Evolutionary conservation across 1,140 invertebrate genomes (phyloP).

Genomic region (Brachionus plicatilis): DNA sequence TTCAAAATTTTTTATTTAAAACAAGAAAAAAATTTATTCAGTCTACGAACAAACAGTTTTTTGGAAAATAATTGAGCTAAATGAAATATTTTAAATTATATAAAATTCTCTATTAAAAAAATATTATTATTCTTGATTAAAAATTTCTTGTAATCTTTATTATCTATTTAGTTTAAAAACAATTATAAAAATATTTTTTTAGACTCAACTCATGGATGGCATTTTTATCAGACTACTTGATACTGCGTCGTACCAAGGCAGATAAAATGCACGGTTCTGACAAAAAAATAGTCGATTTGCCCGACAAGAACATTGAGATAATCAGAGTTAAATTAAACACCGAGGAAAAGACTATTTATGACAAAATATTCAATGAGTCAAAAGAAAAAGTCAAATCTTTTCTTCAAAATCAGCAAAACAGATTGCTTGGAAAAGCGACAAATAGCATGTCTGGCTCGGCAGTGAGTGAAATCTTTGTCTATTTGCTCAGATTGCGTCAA

Average conservation of each 20-base stretch:
- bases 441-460: slow-evolving; percentile 62
- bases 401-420: slow-evolving; percentile 47
- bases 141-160: not conserved
- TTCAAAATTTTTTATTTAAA: too few relatives aligned
- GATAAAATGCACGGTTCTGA: slow-evolving; percentile 63
- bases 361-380: slow-evolving; percentile 54
- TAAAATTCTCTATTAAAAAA: too few relatives aligned
- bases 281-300: slow-evolving; percentile 60
- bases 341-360: slow-evolving; percentile 69
- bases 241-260: slow-evolving; percentile 75
- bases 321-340: slow-evolving; percentile 59
- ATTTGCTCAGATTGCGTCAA: slow-evolving; percentile 72
- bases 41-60: too few relatives aligned
- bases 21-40: too few relatives aligned
- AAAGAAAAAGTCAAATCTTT: slow-evolving; percentile 47
- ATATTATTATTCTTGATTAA: too few relatives aligned
- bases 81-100: too few relatives aligned
- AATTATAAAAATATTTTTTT: slow-evolving; percentile 49
- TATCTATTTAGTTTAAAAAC: not conserved
- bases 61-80: too few relatives aligned
- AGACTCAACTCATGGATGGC: slow-evolving; percentile 66
- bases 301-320: slow-evolving; percentile 61
- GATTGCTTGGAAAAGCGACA: slow-evolving; percentile 58
- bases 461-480: slow-evolving; percentile 58
- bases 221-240: slow-evolving; percentile 70